phyloP scores from a whole-genome alignment of 2,797 vertebrate genomes.

The Danio tinwini region DNA sequence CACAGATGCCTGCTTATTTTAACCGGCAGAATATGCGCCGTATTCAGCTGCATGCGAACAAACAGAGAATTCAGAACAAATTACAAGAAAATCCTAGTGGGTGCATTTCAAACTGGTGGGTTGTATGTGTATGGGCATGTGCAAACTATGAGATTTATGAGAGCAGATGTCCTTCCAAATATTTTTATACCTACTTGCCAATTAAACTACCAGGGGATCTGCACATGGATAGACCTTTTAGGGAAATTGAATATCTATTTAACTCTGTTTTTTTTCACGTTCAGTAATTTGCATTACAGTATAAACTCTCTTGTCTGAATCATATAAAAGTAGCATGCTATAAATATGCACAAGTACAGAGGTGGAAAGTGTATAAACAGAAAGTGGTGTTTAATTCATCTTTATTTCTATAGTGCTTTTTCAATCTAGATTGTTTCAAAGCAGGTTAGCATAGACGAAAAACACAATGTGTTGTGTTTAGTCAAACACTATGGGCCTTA shows the following conservation, averaged over 20 bases:
- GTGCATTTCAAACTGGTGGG: conserved; percentile 55
- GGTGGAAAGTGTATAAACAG: conserved; percentile 63
- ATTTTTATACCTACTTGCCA: conserved; percentile 54
- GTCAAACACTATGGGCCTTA: conserved; percentile 20
- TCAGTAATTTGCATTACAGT: conserved; percentile 8
- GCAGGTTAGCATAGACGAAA: too few species aligned
- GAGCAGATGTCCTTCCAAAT: conserved; percentile 54
- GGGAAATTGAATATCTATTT: conserved; percentile 51
- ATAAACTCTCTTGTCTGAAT: conserved; percentile 9
- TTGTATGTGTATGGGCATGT: conserved; percentile 45
- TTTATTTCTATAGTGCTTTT: too few species aligned
- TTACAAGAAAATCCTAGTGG: neutral
- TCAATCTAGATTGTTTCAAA: too few species aligned
- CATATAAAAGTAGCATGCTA: conserved; percentile 33
- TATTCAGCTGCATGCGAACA: conserved; percentile 2
- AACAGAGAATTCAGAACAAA: neutral
- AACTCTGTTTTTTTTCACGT: neutral
- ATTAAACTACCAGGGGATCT: conserved; percentile 59
- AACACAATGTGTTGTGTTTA: too few species aligned
- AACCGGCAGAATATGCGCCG: neutral
- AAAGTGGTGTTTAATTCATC: conserved; percentile 7
- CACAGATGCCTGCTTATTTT: conserved; percentile 5
- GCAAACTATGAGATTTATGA: conserved; percentile 44
- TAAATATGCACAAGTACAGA: conserved; percentile 59
- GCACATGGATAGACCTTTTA: conserved; percentile 50